Evolutionary conservation across 2,888 invertebrate genomes (phyloP).

Genomic region (Polietes domitor): DNA sequence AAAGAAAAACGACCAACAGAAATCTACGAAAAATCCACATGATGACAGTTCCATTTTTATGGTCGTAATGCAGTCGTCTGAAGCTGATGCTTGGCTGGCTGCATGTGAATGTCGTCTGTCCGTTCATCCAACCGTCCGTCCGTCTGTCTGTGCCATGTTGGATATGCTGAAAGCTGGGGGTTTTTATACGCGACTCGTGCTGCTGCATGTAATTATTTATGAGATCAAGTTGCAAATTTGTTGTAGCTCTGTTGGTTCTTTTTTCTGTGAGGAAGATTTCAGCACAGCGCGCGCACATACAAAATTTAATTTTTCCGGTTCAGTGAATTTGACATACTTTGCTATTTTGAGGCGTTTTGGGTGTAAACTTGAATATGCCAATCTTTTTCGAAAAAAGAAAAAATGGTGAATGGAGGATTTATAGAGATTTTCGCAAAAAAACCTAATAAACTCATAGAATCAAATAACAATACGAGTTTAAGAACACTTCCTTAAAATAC

Average conservation of each 20-base stretch:
- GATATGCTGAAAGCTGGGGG: constrained; percentile 43
- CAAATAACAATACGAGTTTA: too few relatives aligned
- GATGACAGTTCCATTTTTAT: constrained; percentile 60
- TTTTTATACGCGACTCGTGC: constrained; percentile 35
- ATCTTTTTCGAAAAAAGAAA: background rate
- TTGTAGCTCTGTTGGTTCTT: constrained; percentile 36
- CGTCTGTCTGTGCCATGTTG: background rate
- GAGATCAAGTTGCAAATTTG: constrained; percentile 66
- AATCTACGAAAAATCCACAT: constrained; percentile 45
- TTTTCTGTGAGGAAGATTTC: constrained; percentile 26
- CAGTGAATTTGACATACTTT: constrained; percentile 62
- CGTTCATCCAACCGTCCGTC: background rate
- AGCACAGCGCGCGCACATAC: constrained; percentile 8
- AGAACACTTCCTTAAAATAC: too few relatives aligned
- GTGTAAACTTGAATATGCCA: constrained; percentile 32
- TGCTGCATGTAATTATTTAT: constrained; percentile 58
- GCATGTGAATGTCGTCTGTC: constrained; percentile 15
- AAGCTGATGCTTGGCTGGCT: constrained; percentile 26
- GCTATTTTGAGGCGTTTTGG: background rate
- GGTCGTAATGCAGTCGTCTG: constrained; percentile 28
- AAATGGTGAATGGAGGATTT: background rate
- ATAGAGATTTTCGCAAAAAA: background rate
- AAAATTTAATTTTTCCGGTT: constrained; percentile 54
- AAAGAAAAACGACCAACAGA: constrained; percentile 12
- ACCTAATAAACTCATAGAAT: too few relatives aligned